These are phyloP conservation scores for Microcebus tavaratra DNA, from an alignment of 2,113 vertebrate species.

Conservation along the genomic window DNA sequence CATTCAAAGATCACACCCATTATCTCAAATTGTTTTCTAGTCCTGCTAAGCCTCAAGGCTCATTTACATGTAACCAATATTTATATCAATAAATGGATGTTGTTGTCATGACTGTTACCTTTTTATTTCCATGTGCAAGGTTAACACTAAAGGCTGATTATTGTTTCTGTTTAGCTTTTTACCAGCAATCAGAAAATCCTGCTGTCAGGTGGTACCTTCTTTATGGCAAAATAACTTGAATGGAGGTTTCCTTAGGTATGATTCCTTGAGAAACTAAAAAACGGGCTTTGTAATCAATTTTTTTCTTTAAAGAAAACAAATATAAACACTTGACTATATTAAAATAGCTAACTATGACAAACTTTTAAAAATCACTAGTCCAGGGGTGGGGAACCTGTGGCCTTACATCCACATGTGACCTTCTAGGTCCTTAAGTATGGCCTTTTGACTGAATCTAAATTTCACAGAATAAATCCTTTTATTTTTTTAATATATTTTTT, in stretches of 20 bases:
- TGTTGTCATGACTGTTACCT: neutral
- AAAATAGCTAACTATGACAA: neutral
- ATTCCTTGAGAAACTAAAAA: neutral
- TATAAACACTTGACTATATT: neutral
- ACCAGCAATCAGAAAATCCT: neutral
- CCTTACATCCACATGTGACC: no score
- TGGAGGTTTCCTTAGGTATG: neutral
- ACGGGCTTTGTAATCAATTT: neutral
- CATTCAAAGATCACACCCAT: neutral
- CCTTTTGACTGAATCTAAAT: no score
- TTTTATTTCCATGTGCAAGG: neutral
- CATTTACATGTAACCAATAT: neutral
- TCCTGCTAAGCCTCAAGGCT: neutral
- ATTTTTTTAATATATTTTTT: no score
- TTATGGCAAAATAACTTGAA: neutral
- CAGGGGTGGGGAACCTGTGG: no score
- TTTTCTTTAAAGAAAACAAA: neutral
- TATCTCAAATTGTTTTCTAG: neutral
- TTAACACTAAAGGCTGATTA: neutral
- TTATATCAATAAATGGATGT: neutral
- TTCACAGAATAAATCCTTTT: no score
- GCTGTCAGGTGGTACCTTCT: neutral
- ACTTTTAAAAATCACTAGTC: neutral
- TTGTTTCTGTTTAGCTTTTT: neutral
- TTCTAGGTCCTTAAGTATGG: no score